A percentile compares a stretch with the other conserved stretches of the same genome.
Evolutionary conservation across 2,888 invertebrate genomes (phyloP).

Genomic region (Cantharis lateralis): DNA sequence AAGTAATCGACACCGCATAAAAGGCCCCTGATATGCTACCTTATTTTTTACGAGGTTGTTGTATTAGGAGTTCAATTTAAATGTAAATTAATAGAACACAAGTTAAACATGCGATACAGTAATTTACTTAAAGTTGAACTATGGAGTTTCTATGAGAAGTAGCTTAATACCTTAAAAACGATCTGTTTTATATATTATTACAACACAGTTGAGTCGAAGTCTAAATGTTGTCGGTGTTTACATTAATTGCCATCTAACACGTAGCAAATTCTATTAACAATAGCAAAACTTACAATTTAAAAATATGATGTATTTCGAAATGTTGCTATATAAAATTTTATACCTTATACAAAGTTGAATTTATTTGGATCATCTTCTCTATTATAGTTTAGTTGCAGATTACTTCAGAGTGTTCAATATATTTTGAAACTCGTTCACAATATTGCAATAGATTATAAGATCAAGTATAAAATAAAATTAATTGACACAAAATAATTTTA

Average conservation of each 20-base stretch:
- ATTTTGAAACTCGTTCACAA: conserved; percentile 54
- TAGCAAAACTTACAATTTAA: conserved; percentile 22
- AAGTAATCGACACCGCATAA: conserved; percentile 14
- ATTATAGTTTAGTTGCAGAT: conserved; percentile 27
- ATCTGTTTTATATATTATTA: conserved; percentile 10
- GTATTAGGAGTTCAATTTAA: conserved; percentile 31
- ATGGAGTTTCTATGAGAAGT: conserved; percentile 15
- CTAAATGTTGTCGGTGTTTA: conserved; percentile 7
- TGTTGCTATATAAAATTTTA: conserved; percentile 9
- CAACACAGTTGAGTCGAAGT: neutral
- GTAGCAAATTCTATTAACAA: conserved; percentile 30
- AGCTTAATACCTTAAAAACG: conserved; percentile 17
- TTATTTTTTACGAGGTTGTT: conserved; percentile 18
- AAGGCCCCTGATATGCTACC: conserved; percentile 17
- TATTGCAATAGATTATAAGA: conserved; percentile 35
- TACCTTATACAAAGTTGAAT: too few species aligned
- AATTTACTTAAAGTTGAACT: conserved; percentile 28
- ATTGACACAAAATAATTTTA: too few species aligned
- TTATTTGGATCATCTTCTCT: neutral
- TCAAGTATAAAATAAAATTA: too few species aligned
- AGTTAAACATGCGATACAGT: conserved; percentile 28
- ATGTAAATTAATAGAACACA: conserved; percentile 31
- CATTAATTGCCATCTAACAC: conserved; percentile 27
- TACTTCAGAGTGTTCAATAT: conserved; percentile 41
- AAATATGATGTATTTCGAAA: conserved; percentile 18